A percentile compares a stretch with the other conserved stretches of the same genome.
phyloP scores from a whole-genome alignment of 2,113 vertebrate species.

The Varanus komodoensis region DNA sequence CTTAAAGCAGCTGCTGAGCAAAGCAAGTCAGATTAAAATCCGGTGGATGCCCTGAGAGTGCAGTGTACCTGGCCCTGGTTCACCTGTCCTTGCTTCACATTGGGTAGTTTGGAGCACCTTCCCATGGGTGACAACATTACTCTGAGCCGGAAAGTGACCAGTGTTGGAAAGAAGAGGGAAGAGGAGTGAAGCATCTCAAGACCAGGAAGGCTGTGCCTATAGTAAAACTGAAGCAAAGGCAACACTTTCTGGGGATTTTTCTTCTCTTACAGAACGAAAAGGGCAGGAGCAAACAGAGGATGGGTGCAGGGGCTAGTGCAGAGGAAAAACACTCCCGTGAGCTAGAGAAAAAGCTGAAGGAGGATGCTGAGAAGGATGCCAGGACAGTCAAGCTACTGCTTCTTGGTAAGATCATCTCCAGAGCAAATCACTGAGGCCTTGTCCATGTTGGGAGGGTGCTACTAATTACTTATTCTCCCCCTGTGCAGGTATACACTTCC shows the following conservation, averaged over 20 bases:
- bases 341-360: constrained; percentile 96
- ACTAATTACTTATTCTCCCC: neutral
- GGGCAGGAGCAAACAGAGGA: constrained; percentile 64
- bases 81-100: constrained; percentile 87
- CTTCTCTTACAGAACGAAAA: constrained; percentile 59
- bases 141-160: constrained; percentile 72
- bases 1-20: constrained; percentile 83
- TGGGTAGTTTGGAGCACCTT: constrained; percentile 74
- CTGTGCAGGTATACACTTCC: neutral
- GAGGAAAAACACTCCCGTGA: constrained; percentile 97
- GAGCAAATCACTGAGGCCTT: neutral
- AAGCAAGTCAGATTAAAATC: constrained; percentile 75
- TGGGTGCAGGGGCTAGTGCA: constrained; percentile 95
- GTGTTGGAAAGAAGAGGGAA: constrained; percentile 54
- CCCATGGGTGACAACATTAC: constrained; percentile 79
- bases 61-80: constrained; percentile 67
- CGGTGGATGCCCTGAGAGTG: neutral
- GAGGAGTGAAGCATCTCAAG: constrained; percentile 56
- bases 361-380: constrained; percentile 95
- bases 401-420: constrained; percentile 83
- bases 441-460: neutral
- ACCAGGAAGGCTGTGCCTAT: constrained; percentile 39
- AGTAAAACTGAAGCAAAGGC: neutral
- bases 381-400: constrained; percentile 97
- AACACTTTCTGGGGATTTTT: constrained; percentile 39